Base-by-base conservation (phyloP, 2,888 invertebrate species). In the Dynastes tityus region DNA sequence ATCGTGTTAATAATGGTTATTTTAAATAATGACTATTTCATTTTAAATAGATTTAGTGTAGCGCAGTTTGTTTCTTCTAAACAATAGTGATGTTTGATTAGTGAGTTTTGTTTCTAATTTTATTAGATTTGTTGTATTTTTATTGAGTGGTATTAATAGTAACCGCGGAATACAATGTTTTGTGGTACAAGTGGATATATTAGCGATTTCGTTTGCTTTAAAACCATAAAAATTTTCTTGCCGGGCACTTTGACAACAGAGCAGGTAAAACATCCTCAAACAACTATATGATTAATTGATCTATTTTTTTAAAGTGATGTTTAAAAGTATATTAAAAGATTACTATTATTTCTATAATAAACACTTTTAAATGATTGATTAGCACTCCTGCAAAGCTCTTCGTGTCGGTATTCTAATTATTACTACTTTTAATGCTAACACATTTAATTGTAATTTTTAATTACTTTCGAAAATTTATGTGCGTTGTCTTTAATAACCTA, bases 221-320 rank as follows among this genome's bases (percentile, higher is more conserved):
- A 76, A 45, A 80, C 78, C 55, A 81, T 82, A 27, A 82, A 81
- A 73, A 82, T 82, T 22, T 80, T 80, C 16, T 71, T 82, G 22
- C 81, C 81, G 5, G 75, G 58, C 6, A 29, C 32, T 0, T 11
- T 61, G 13, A 22, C 55, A 13, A 45, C 27, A 49, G 61, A 74
- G 2, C 73, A 74, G 61, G 73, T 74, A 74, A 61, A 58, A 27
- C 29, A 16, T 5, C 0, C 2, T 45, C 40, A 6, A 63, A n/a
- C 2, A 45, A 1, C 0, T 53, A n/a, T 53, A 16, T 53, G 13
- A 5, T 16, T 51, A 51, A n/a, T 51, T 4, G 32, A 37, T 37
- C 32, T 6, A 22, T 22, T 37, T 5, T 32, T 37, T 4, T 37
- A 37, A 37, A 37, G 5, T 22, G 22, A 22, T 22, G 22, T 22